Evolutionary conservation across 1,140 invertebrate species (phyloP), one percentile per base, ranked within the genome.

Genomic region (Bombus confusus): DNA sequence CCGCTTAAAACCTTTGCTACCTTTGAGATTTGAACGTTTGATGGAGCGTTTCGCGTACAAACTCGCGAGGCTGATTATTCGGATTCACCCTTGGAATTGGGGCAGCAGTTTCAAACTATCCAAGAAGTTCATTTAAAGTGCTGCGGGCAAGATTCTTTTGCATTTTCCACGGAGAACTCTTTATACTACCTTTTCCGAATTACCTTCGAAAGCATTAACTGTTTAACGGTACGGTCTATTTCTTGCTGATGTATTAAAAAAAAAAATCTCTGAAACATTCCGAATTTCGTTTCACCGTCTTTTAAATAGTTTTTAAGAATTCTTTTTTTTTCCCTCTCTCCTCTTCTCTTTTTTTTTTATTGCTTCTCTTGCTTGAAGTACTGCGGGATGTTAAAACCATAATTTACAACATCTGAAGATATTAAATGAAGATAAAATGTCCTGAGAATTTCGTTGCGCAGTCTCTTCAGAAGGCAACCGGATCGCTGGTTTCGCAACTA

Each of bases 401-500:
- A 75, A 47, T 62, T 78, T 18, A 69, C 43, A 71, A 57, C n/a
- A 52, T 72, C 78, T 52, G 37, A 59, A 39, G 28, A n/a, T 62
- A 37, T 73, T 41, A 52, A 80, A 77, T 18, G 28, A n/a, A 52
- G 52, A 73, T 39, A 74, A 80, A 85, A 74, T 31, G 47, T 34
- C n/a, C 22, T 28, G 47, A 72, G 39, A 68, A 73, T 68, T 47
- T 81, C 47, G 34, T 39, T 68, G 52, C 62, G 34, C 37, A n/a
- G 39, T 75, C 57, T 77, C 39, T 76, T 64, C 62, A 72, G 59
- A 47, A 52, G 59, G 39, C 66, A 89, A 74, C 80, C 66, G 72
- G 80, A 89, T 89, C 72, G 72, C 66, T 37, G 66, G 76, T 71
- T 86, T 83, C 78, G 72, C 47, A 89, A 86, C 84, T 89, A 89